Percentiles rank a stretch among this genome's conserved stretches.
phyloP scores from a whole-genome alignment of 2,888 invertebrate genomes.

The Neelides folsomi region DNA sequence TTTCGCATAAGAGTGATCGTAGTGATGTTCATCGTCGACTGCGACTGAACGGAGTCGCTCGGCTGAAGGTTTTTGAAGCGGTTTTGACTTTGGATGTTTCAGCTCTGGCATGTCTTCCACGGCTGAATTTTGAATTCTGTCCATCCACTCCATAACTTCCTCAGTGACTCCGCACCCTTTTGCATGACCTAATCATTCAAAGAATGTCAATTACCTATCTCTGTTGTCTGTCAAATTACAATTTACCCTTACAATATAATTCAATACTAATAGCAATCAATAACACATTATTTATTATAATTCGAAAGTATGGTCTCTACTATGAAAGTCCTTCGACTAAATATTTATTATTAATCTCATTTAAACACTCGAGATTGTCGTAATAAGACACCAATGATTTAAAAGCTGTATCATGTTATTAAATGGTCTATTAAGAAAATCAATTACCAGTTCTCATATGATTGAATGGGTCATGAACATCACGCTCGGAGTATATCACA shows the following conservation, averaged over 20 bases:
- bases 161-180: slow-evolving; percentile 80
- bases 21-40: slow-evolving; percentile 5
- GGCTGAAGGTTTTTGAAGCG: slow-evolving; percentile 22
- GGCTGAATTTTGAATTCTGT: slow-evolving; percentile 56
- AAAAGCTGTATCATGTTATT: too few species aligned
- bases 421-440: slow-evolving; percentile 1
- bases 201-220: too few species aligned
- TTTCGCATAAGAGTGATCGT: slow-evolving; percentile 27
- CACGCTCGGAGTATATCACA: slow-evolving; percentile 81
- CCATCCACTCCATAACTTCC: slow-evolving; percentile 83
- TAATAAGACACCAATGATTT: too few species aligned
- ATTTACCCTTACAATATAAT: too few species aligned
- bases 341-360: too few species aligned
- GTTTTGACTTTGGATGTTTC: slow-evolving; percentile 32
- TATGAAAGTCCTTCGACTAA: too few species aligned
- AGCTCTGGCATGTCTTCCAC: slow-evolving; percentile 34
- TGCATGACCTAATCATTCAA: slow-evolving; percentile 51
- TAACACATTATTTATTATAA: too few species aligned
- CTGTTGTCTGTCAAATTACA: too few species aligned
- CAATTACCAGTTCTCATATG: slow-evolving; percentile 57
- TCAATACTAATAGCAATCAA: too few species aligned
- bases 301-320: too few species aligned
- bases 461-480: slow-evolving; percentile 73
- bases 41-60: slow-evolving; percentile 17
- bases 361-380: too few species aligned